phyloP scores from a whole-genome alignment of 2,113 vertebrate genomes.

The Promerops cafer region DNA sequence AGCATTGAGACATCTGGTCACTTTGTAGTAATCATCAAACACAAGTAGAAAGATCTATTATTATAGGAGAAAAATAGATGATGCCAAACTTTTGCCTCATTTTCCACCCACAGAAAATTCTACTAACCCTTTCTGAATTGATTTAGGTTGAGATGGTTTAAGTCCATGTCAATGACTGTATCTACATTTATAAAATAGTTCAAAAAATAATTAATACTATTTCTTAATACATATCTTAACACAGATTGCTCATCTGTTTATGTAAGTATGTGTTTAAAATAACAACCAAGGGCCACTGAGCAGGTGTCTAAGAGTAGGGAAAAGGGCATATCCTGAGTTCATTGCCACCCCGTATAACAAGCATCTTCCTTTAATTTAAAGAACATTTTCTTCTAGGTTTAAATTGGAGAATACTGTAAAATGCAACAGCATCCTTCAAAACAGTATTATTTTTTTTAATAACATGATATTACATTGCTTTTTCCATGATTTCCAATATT shows the following conservation, averaged over 20 bases:
- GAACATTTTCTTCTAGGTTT: neutral
- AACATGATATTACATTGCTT: neutral
- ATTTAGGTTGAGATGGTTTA: neutral
- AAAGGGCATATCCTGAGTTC: neutral
- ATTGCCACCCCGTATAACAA: neutral
- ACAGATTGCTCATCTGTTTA: neutral
- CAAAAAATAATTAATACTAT: rapidly evolving
- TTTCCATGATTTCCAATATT: neutral
- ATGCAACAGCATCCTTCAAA: neutral
- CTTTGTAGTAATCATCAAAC: neutral
- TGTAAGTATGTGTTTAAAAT: neutral
- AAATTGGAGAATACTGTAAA: neutral
- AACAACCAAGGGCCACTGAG: neutral
- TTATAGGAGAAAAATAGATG: neutral
- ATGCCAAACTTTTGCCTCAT: neutral
- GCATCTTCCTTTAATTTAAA: neutral
- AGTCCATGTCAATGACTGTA: neutral
- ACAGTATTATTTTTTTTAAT: neutral
- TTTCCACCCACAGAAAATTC: neutral
- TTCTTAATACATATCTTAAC: neutral
- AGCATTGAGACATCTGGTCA: neutral
- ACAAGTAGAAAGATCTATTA: neutral
- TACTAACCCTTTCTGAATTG: neutral
- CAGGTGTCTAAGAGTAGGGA: neutral
- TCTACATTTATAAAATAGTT: neutral